Evolutionary conservation across 2,888 invertebrate genomes (phyloP), one percentile per base, ranked within the genome.

Genomic region (Dione juno): DNA sequence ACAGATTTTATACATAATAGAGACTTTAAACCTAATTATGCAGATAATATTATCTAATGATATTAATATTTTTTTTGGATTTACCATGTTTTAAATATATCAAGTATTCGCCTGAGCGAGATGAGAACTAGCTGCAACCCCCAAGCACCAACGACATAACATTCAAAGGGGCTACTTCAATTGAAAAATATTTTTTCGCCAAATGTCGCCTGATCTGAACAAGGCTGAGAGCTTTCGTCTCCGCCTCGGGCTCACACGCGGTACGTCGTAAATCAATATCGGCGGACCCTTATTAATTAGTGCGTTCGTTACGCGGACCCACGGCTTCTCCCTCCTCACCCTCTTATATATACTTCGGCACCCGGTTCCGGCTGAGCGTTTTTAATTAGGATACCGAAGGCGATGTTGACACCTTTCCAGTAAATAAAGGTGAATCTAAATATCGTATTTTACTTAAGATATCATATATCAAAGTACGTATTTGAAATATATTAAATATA

Each of bases 251-350:
- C 80, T 73, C 76, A 83, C 82, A 84, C 86, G 84, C 83, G 82
- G 82, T 79, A 80, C 88, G 84, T 86, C 89, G 89, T 92, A 89
- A 92, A 92, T 92, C 92, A 92, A 92, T 92, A 92, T 92, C 89
- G 89, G 83, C 89, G 88, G 90, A 89, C 91, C 91, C 90, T 90
- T 90, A 92, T 92, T 92, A 92, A 92, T 92, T 92, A 92, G 91
- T 90, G 90, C 90, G 91, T 91, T 90, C 88, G 85, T 84, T 84
- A 84, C 86, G 84, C 82, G 83, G 83, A 84, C 85, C 82, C 83
- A 82, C 83, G 82, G 82, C 79, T 78, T 76, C 75, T 77, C 70
- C 64, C 75, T 57, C 72, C 70, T 73, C 73, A 59, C 70, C 58
- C 71, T 40, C n/a, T 63, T 10, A 10, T 66, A 65, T 71, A 64